Evolutionary conservation across 2,113 vertebrate species (phyloP).

Genomic region (Copsychus sechellarum): DNA sequence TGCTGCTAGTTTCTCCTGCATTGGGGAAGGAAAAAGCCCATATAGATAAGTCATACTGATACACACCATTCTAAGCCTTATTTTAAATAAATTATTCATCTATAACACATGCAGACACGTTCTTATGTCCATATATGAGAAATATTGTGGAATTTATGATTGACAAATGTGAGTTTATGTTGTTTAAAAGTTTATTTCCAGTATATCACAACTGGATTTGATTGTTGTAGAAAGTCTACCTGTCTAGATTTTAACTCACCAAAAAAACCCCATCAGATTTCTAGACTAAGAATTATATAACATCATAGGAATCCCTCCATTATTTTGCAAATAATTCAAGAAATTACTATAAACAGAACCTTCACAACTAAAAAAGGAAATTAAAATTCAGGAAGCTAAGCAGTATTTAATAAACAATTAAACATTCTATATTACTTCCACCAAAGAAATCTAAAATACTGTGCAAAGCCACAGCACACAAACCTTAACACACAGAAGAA

Average conservation of each 20-base stretch:
- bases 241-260: neutral
- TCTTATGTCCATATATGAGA: neutral
- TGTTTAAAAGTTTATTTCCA: neutral
- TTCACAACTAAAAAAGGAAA: neutral
- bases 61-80: neutral
- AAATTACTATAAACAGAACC: neutral
- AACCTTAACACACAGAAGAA: neutral
- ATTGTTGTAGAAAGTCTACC: neutral
- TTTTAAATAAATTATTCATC: neutral
- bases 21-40: neutral
- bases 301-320: neutral
- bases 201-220: neutral
- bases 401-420: neutral
- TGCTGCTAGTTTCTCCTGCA: constrained; percentile 90
- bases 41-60: neutral
- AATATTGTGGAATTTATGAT: neutral
- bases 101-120: neutral
- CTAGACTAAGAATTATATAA: neutral
- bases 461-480: neutral
- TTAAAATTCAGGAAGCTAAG: neutral
- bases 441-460: neutral
- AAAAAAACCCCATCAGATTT: neutral
- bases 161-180: neutral
- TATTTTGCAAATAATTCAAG: neutral
- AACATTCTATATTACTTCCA: neutral